phyloP scores from a whole-genome alignment of 2,888 invertebrate genomes.

The Matsumyia berberina region DNA sequence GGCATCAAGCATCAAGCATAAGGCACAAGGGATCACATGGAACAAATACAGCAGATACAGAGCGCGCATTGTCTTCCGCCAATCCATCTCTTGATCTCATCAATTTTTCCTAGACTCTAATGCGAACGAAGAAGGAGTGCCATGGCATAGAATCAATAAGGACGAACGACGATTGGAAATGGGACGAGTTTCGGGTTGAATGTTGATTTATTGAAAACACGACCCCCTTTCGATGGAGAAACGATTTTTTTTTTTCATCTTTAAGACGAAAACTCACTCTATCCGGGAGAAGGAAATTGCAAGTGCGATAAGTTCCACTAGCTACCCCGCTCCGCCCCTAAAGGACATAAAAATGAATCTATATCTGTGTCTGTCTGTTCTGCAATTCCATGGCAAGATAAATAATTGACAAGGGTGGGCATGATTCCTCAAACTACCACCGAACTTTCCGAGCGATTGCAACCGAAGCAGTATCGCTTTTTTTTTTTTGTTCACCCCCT shows the following conservation, averaged over 20 bases:
- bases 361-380: conserved; percentile 61
- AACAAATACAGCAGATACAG: conserved; percentile 5
- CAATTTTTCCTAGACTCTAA: conserved; percentile 73
- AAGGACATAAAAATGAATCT: conserved; percentile 66
- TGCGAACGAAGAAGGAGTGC: conserved; percentile 53
- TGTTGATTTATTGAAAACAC: conserved; percentile 75
- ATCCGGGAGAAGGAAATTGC: conserved; percentile 64
- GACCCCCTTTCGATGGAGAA: conserved; percentile 38
- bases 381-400: conserved; percentile 74
- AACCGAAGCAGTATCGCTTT: conserved; percentile 45
- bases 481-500: conserved; percentile 1
- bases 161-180: conserved; percentile 13
- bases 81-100: conserved; percentile 76
- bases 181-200: conserved; percentile 43
- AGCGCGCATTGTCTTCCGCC: conserved; percentile 47
- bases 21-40: conserved; percentile 31
- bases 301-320: conserved; percentile 73
- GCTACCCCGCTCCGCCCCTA: conserved; percentile 25
- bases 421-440: conserved; percentile 32
- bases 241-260: conserved; percentile 13
- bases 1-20: conserved; percentile 1
- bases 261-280: conserved; percentile 22
- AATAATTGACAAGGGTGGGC: conserved; percentile 75
- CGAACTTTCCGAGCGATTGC: conserved; percentile 58
- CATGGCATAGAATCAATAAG: conserved; percentile 50